Evolutionary conservation across 1,140 invertebrate species (phyloP), one percentile per base, ranked within the genome.

Genomic region (Drosophila dunni): DNA sequence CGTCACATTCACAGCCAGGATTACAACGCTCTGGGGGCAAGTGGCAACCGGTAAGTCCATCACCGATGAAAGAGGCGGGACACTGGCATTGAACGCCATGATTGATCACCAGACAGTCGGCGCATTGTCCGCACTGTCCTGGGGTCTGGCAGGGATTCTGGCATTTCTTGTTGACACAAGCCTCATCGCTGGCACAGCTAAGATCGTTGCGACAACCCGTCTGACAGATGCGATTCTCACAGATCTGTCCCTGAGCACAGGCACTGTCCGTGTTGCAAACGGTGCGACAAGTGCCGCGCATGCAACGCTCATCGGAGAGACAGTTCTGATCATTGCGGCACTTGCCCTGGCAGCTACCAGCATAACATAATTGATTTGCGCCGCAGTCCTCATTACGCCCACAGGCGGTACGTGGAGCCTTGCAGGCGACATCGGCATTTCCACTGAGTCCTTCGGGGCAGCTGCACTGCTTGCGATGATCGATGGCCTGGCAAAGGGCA

Each of bases 41-140:
- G 63, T 92, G 94, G 76, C 97, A 98, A 71, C 95, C 94, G 1
- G 96, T 94, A 0, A 96, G 92, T 7, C 97, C 96, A 92, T 98
- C 96, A 34, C 97, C 97, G 33, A 96, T 94, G 60, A 95, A 97
- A 89, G 96, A 95, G 29, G 94, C 93, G 3, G 97, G 95, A 84
- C 97, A 98, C 78, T 95, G 96, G 83, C 97, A 98, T 78, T 97
- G 96, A 1, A 96, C 95, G 33, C 96, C 94, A 79, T 98, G 97
- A 92, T 97, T 96, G 33, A 96, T 94, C 3, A 97, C 96, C 79
- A 95, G 93, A 82, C 97, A 98, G 34, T 95, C 93, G 11, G 97
- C 97, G 92, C 97, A 98, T 64, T 95, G 94, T 38, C 97, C 97
- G 90, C 97, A 98, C 92, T 93, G 94, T 17, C 94, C 94, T 36